phyloP scores from a whole-genome alignment of 2,113 vertebrate genomes.

The Ammodytes dubius region DNA sequence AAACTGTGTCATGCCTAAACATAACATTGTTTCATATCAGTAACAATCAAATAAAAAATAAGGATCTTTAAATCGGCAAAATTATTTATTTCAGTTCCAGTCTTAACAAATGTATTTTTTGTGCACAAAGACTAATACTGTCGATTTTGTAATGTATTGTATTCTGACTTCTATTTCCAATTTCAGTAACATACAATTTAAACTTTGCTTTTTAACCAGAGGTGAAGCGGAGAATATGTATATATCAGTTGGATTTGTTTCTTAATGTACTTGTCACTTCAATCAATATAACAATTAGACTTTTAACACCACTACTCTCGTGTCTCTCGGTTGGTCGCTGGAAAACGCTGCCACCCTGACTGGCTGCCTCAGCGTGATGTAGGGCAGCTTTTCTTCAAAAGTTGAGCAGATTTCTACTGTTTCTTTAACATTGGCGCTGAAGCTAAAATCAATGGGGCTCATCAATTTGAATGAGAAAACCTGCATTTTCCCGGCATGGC shows the following conservation, averaged over 20 bases:
- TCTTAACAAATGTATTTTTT: no score
- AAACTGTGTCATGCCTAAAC: not conserved
- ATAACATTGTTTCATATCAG: not conserved
- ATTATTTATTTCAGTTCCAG: not conserved
- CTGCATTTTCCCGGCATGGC: no score
- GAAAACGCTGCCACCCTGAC: no score
- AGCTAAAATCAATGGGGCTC: no score
- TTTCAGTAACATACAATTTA: not conserved
- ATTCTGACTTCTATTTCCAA: no score
- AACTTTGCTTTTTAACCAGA: not conserved
- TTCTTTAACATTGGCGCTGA: no score
- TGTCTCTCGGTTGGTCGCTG: no score
- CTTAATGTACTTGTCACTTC: not conserved
- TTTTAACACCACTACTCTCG: no score
- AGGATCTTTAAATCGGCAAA: not conserved
- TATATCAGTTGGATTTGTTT: not conserved
- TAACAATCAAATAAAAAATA: not conserved
- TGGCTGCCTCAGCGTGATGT: no score
- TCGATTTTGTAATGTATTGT: no score
- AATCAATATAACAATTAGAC: no score
- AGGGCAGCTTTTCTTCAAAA: not conserved
- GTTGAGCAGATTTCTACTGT: not conserved
- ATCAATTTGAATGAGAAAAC: not conserved
- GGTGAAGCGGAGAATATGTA: not conserved
- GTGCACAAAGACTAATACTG: not conserved